Conservation (phyloP, 2,113 vertebrate genomes). For the Sciurus niger region DNA sequence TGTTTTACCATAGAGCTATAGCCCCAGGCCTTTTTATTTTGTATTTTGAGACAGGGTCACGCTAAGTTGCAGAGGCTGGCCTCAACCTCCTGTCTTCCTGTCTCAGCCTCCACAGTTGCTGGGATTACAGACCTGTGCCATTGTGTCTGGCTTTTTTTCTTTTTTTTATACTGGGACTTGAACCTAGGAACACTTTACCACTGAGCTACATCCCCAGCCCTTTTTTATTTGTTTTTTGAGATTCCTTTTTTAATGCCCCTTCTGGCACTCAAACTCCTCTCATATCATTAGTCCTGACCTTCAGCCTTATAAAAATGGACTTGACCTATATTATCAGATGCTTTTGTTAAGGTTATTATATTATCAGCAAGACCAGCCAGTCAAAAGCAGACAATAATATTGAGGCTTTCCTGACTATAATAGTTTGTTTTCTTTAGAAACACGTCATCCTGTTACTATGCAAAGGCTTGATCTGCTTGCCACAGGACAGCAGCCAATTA, state of each 20-base stretch:
- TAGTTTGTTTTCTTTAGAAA: neutral
- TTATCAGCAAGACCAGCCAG: neutral
- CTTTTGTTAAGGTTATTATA: neutral
- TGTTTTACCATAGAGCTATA: neutral
- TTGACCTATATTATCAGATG: neutral
- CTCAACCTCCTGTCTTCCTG: neutral
- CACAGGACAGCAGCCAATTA: neutral
- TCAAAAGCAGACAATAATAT: neutral
- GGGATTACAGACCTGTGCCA: neutral
- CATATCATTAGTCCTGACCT: neutral
- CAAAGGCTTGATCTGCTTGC: neutral
- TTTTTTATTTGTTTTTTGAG: too few relatives aligned
- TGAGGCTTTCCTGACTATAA: neutral
- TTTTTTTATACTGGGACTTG: too few relatives aligned
- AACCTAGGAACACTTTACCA: too few relatives aligned
- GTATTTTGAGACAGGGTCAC: neutral
- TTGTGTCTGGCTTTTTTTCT: too few relatives aligned
- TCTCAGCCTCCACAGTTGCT: neutral
- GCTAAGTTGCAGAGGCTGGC: neutral
- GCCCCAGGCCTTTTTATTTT: neutral
- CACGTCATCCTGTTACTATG: neutral
- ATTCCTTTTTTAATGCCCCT: neutral
- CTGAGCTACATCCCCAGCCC: too few relatives aligned
- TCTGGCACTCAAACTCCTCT: neutral
- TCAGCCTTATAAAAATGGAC: conserved; percentile 18